Base-by-base conservation (phyloP, 2,888 invertebrate genomes). In the Myopa testacea region DNA sequence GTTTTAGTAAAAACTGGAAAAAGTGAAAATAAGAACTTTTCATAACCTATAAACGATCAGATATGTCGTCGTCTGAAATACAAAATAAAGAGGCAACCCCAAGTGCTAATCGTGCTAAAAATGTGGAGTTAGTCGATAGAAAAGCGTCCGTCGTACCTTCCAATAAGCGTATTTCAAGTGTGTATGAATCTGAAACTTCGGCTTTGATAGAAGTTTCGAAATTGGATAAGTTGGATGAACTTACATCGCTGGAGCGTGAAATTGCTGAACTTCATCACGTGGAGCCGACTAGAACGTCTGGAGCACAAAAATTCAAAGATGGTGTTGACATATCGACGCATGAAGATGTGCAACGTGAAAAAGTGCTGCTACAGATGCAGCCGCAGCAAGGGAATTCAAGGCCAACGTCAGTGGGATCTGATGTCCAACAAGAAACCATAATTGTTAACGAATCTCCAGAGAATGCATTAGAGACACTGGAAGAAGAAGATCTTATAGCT, bases 401-500 rank as follows among this genome's bases (percentile, higher is more conserved):
- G 63, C 55, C 68, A 4, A 4, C 65, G 14, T 65, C 65, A 7
- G 14, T 14, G 12, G 65, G 10, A 3, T 10, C 65, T 4, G 65
- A 65, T 10, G 37, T 14, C 4, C 37, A 65, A 65, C 19, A 26
- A 62, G 7, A 14, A 14, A 37, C 65, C 7, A 63, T 19, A 37
- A 65, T 10, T 37, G 10, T 34, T 10, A 37, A 65, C 7, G 37
- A 65, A 12, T 10, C 4, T n/a, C 77, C 67, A 26, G 34, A 77
- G 7, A 75, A 73, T 14, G 65, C 45, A 50, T 14, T 55, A 5
- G 76, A 78, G 38, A 72, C 84, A 0, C 70, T 87, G 12, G 84
- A 86, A 16, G 87, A 88, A 74, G 87, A 87, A 26, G 90, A 90
- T 78, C 82, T 90, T 78, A 90, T 92, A 19, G 91, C 91, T 78